phyloP scores from a whole-genome alignment of 1,140 invertebrate genomes.

The Cryptotermes secundus region DNA sequence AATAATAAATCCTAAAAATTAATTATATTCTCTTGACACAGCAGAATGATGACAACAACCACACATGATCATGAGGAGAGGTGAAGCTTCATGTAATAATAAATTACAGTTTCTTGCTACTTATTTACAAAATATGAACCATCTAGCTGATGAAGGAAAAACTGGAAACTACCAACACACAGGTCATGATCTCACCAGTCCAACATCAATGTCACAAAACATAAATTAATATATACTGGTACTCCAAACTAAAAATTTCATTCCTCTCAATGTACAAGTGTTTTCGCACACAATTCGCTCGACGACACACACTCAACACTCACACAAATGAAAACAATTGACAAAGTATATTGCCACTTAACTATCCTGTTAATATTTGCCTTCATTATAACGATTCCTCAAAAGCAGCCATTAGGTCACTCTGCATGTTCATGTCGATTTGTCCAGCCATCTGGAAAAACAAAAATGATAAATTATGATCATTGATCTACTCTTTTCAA shows the following conservation, averaged over 20 bases:
- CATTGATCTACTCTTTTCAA: not conserved
- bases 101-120: constrained; percentile 28
- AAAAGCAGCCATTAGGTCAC: constrained; percentile 96
- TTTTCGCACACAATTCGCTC: not conserved
- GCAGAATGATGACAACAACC: constrained; percentile 6
- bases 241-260: constrained; percentile 21
- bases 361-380: constrained; percentile 29
- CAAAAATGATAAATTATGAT: constrained; percentile 42
- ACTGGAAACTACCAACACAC: constrained; percentile 18
- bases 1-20: constrained; percentile 24
- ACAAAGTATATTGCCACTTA: constrained; percentile 25
- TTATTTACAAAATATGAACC: constrained; percentile 28
- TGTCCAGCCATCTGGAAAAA: constrained; percentile 86
- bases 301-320: not conserved
- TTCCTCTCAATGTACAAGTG: constrained; percentile 1
- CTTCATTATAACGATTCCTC: constrained; percentile 84
- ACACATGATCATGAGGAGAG: constrained; percentile 24
- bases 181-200: constrained; percentile 18
- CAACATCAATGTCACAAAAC: constrained; percentile 24
- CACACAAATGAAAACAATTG: constrained; percentile 13
- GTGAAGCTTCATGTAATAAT: constrained; percentile 19
- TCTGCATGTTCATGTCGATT: constrained; percentile 98
- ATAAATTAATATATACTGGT: constrained; percentile 29
- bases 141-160: constrained; percentile 23
- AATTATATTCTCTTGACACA: not conserved